These are phyloP conservation scores for Tuta absoluta DNA, from an alignment of 2,888 invertebrate genomes.

Conservation along the genomic window DNA sequence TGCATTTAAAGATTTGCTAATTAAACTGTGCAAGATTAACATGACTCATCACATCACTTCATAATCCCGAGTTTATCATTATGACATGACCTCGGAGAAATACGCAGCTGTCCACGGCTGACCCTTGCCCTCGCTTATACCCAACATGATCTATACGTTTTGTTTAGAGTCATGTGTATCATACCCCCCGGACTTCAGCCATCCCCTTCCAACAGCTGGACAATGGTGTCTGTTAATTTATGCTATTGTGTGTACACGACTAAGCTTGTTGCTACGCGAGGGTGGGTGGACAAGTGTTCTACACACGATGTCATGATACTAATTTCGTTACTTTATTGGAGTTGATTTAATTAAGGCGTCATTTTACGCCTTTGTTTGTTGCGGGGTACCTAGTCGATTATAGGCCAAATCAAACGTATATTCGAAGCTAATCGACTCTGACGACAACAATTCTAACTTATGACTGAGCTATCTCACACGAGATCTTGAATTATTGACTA, in stretches of 20 bases:
- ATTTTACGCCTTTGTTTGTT: not conserved
- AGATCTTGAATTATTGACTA: too few relatives aligned
- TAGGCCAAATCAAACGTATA: not conserved
- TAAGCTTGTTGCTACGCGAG: not conserved
- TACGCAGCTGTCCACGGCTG: slow-evolving; percentile 13
- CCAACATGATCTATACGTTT: not conserved
- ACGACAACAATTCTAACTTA: not conserved
- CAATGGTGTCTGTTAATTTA: slow-evolving; percentile 15
- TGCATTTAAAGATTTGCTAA: not conserved
- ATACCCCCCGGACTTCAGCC: not conserved
- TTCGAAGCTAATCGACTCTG: too few relatives aligned
- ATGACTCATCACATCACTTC: not conserved
- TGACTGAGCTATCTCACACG: too few relatives aligned
- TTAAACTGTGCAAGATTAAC: not conserved
- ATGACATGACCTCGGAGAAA: slow-evolving; percentile 5
- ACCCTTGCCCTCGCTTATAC: slow-evolving; percentile 1
- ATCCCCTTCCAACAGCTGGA: not conserved
- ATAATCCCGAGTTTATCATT: not conserved
- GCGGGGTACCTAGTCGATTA: not conserved
- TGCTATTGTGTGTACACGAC: slow-evolving; percentile 2
- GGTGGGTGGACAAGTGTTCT: slow-evolving; percentile 8
- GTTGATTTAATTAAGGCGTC: not conserved
- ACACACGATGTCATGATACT: not conserved
- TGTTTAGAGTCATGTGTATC: slow-evolving; percentile 5
- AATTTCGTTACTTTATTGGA: not conserved